Evolutionary conservation across 1,140 invertebrate genomes (phyloP), one percentile per base, ranked within the genome.

Genomic region (Nomia melanderi): DNA sequence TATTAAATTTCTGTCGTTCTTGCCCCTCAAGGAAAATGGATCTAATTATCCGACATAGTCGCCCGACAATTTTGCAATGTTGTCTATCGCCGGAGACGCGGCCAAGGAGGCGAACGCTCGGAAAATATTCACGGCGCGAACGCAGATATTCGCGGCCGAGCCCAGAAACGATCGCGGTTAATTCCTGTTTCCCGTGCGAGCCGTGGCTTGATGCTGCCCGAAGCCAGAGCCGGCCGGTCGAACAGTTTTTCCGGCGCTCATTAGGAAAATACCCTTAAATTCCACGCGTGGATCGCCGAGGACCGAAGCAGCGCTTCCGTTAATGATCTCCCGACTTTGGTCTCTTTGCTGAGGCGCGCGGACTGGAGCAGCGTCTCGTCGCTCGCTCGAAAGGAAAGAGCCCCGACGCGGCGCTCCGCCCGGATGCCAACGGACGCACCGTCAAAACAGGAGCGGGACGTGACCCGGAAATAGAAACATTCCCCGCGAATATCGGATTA

Each of bases 211-310:
- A 72, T 50, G 67, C 25, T 11, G 67, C 25, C 6, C 25, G 25
- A 4, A 14, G 11, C 2, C 14, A 3, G 33, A 8, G 20, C 8
- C 9, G 5, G 39, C 9, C n/a, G 14, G 44, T 20, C 44, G 44
- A 53, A 23, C 2, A 70, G 12, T 71, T 66, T 81, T 78, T 57
- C 78, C 59, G 27, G 20, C 50, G 64, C 70, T 81, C 65, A 67
- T 87, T 84, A 88, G 64, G 50, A 77, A 72, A 81, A 84, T 80
- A 63, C 72, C 73, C 69, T 85, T 78, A 79, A 87, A 79, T 78
- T 77, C 54, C 60, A 71, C 59, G 47, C 31, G 39, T n/a, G 20
- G n/a, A 56, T 67, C 50, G 29, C 70, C 70, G 59, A 50, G 74
- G 76, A 79, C 66, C 65, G 73, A 64, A 79, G 41, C 73, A 64